Conservation (phyloP, 1,140 invertebrate genomes). For the Drosophila miranda region DNA sequence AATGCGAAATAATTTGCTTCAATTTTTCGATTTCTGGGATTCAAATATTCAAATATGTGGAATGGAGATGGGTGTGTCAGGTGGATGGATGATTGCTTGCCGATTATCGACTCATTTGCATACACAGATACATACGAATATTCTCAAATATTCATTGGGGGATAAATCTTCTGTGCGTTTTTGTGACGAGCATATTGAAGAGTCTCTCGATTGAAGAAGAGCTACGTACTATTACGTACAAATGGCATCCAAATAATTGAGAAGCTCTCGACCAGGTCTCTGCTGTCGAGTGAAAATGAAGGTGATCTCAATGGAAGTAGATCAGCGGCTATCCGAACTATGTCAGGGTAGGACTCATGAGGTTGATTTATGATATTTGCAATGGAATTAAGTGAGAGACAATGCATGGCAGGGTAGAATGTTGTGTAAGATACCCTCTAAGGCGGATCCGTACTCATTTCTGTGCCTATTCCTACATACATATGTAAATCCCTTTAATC, state of each 20-base stretch:
- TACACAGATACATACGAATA: constrained; percentile 15
- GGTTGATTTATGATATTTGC: too few species aligned
- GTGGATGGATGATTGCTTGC: constrained; percentile 25
- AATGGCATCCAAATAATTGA: constrained; percentile 14
- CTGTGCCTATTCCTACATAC: too few species aligned
- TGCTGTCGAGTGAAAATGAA: neutral
- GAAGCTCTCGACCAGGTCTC: neutral
- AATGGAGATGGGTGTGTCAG: constrained; percentile 43
- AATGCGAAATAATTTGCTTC: constrained; percentile 42
- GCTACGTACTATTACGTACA: constrained; percentile 9
- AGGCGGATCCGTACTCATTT: too few species aligned
- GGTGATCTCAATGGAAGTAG: neutral
- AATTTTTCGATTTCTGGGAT: constrained; percentile 15
- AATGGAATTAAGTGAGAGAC: too few species aligned
- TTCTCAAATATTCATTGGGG: constrained; percentile 30
- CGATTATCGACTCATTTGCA: constrained; percentile 37
- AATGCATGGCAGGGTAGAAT: too few species aligned
- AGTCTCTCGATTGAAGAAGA: neutral
- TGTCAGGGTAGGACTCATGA: neutral
- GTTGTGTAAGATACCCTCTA: too few species aligned
- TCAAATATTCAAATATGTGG: constrained; percentile 29
- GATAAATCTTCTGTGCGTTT: neutral
- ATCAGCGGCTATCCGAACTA: neutral
- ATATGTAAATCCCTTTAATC: neutral
- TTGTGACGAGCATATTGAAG: constrained; percentile 31